Conservation (phyloP, 2,797 vertebrate genomes). For the Geotrypetes seraphini region DNA sequence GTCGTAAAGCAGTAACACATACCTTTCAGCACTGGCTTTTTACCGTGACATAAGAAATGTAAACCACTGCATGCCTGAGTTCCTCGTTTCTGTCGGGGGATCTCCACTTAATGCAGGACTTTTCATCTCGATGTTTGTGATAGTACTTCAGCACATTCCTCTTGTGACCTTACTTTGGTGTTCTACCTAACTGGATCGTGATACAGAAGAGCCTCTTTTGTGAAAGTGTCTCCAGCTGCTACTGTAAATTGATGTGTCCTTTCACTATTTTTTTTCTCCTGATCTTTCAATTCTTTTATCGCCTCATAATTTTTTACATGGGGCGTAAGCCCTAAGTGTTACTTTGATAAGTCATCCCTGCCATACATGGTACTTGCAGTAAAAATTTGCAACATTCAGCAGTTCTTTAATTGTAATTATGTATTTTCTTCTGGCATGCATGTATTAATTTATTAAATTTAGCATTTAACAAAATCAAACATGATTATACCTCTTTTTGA, state of each 20-base stretch:
- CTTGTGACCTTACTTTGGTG: conserved; percentile 65
- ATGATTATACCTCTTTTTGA: conserved; percentile 12
- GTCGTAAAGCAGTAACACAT: conserved; percentile 57
- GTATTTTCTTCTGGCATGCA: conserved; percentile 79
- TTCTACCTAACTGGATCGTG: conserved; percentile 54
- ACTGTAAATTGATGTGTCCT: conserved; percentile 42
- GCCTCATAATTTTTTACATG: conserved; percentile 48
- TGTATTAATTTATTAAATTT: conserved; percentile 97
- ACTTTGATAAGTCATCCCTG: conserved; percentile 57
- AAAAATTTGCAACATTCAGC: conserved; percentile 56
- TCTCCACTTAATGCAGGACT: conserved; percentile 57
- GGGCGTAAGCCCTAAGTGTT: conserved; percentile 52
- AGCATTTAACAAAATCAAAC: conserved; percentile 63
- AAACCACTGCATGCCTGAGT: conserved; percentile 73
- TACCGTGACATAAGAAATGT: conserved; percentile 63
- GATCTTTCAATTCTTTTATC: conserved; percentile 55
- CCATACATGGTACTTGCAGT: conserved; percentile 62
- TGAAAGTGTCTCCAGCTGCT: conserved; percentile 57
- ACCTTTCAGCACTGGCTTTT: conserved; percentile 57
- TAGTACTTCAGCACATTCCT: conserved; percentile 78
- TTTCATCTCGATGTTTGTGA: conserved; percentile 65
- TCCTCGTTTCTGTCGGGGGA: conserved; percentile 84
- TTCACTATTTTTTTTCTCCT: conserved; percentile 27
- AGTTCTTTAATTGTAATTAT: conserved; percentile 69
- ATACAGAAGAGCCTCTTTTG: conserved; percentile 38